phyloP scores from a whole-genome alignment of 2,113 vertebrate species.

The Apodemus sylvaticus region DNA sequence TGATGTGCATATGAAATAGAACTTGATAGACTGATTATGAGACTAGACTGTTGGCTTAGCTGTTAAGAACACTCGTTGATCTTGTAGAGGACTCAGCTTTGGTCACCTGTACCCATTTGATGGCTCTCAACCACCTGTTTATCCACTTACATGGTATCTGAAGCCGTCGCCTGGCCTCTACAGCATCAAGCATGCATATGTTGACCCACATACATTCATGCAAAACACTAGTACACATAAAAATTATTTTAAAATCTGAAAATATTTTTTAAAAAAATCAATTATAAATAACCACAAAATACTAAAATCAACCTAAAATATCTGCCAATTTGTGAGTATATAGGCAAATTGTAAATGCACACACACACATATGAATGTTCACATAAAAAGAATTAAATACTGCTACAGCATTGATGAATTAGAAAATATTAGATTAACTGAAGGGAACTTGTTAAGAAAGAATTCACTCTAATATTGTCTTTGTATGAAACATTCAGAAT shows the following conservation, averaged over 20 bases:
- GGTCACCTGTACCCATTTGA: background rate
- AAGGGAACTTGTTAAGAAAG: background rate
- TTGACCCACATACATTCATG: background rate
- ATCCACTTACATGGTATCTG: background rate
- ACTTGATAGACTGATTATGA: background rate
- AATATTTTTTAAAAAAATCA: background rate
- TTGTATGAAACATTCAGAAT: slow-evolving; percentile 1
- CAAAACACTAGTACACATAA: background rate
- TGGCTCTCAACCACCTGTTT: background rate
- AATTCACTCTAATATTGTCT: background rate
- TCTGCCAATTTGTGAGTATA: background rate
- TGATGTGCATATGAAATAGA: background rate
- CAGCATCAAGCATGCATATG: background rate
- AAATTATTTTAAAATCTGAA: background rate
- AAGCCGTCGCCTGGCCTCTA: background rate
- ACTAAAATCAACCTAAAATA: background rate
- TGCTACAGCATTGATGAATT: background rate
- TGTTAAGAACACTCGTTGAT: background rate
- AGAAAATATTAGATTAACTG: background rate
- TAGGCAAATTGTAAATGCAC: background rate
- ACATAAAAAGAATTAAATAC: background rate
- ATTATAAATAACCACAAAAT: background rate
- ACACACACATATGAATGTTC: background rate
- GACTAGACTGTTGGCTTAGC: background rate
- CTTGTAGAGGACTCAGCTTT: background rate